A percentile compares a stretch with the other conserved stretches of the same genome.
Evolutionary conservation across 2,888 invertebrate genomes (phyloP).

Genomic region (Rhingia rostrata): DNA sequence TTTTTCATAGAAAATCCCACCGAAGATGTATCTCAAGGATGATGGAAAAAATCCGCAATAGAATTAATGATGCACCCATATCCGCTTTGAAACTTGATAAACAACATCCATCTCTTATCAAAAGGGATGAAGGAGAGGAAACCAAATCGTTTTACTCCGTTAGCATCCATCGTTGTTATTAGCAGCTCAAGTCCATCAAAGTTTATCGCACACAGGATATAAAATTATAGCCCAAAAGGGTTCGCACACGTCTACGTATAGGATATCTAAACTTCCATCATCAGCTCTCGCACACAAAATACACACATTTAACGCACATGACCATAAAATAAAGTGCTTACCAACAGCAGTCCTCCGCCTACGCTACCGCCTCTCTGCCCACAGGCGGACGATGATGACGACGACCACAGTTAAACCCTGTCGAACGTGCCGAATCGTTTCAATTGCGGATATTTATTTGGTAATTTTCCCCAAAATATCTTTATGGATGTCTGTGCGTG

Average conservation of each 20-base stretch:
- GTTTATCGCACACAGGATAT: conserved; percentile 51
- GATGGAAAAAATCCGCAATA: conserved; percentile 40
- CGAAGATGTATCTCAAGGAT: conserved; percentile 21
- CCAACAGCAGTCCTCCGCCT: conserved; percentile 15
- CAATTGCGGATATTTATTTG: conserved; percentile 73
- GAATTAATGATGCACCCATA: conserved; percentile 50
- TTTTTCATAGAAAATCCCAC: conserved; percentile 15
- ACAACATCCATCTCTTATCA: conserved; percentile 46
- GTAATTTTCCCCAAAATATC: conserved; percentile 63
- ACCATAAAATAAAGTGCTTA: conserved; percentile 71
- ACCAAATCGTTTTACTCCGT: conserved; percentile 17
- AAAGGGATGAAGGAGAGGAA: conserved; percentile 1
- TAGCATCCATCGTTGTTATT: conserved; percentile 59
- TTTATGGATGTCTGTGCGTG: conserved; percentile 64
- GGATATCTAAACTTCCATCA: conserved; percentile 36
- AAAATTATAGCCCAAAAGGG: conserved; percentile 61
- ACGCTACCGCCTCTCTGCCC: background rate
- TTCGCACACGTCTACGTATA: conserved; percentile 36
- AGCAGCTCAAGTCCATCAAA: conserved; percentile 63
- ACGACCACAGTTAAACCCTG: conserved; percentile 67
- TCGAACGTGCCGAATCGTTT: conserved; percentile 73
- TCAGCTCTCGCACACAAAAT: conserved; percentile 47
- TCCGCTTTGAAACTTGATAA: conserved; percentile 44
- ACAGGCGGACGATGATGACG: background rate
- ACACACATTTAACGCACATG: conserved; percentile 68